Conservation (phyloP, 2,797 vertebrate genomes). For the Pachyuromys duprasi region DNA sequence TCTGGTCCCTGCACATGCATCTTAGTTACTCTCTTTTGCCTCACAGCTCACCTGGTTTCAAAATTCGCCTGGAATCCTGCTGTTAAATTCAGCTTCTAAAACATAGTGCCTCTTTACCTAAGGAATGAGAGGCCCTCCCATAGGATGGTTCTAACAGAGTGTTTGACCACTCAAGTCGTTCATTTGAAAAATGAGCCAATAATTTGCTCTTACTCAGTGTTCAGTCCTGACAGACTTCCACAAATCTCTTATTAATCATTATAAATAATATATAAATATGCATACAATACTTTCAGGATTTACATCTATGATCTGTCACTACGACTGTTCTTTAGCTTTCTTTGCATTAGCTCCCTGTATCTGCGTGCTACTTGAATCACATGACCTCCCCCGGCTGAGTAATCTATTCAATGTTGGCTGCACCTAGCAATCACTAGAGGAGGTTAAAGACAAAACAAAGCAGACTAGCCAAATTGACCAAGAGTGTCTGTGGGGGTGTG, state of each 20-base stretch:
- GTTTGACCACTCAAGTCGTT: neutral
- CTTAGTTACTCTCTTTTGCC: neutral
- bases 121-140: neutral
- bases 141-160: neutral
- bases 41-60: slow-evolving; percentile 36
- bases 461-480: slow-evolving; percentile 19
- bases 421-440: neutral
- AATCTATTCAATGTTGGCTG: neutral
- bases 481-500: neutral
- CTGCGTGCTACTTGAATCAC: neutral
- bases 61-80: slow-evolving; percentile 41
- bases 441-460: neutral
- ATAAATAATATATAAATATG: slow-evolving; percentile 1
- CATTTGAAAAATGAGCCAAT: neutral
- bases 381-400: neutral
- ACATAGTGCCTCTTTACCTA: neutral
- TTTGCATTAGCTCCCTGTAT: neutral
- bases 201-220: slow-evolving; percentile 1
- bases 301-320: neutral
- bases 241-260: neutral
- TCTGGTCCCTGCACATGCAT: neutral
- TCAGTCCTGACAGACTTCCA: neutral
- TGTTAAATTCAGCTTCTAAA: slow-evolving; percentile 41
- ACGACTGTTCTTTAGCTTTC: neutral
- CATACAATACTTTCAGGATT: slow-evolving; percentile 13